Conservation (phyloP, 2,113 vertebrate species). For the Sturnus vulgaris region DNA sequence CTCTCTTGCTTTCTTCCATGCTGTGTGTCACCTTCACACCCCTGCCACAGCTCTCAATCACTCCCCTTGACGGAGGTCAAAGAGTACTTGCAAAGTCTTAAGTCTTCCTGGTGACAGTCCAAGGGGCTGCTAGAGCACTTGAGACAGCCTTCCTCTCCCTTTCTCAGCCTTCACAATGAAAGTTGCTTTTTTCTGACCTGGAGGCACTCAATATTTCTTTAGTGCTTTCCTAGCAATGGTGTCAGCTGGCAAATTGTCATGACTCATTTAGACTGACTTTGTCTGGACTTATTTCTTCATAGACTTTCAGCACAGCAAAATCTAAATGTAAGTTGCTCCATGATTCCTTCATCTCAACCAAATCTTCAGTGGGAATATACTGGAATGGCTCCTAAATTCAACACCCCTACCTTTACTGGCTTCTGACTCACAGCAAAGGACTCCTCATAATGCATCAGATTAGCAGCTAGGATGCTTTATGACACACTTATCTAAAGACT, state of each 20-base stretch:
- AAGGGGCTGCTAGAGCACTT: background rate
- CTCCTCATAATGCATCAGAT: background rate
- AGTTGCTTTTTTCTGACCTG: background rate
- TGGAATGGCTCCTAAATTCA: background rate
- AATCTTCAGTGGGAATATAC: background rate
- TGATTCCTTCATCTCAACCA: background rate
- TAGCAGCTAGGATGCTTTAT: background rate
- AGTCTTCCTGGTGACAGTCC: background rate
- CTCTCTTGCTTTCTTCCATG: background rate
- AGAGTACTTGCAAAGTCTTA: conserved; percentile 6
- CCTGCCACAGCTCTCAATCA: background rate
- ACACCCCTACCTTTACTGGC: background rate
- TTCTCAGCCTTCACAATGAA: background rate
- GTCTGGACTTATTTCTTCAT: background rate
- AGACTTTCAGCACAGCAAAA: background rate
- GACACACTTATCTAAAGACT: background rate
- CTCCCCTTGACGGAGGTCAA: background rate
- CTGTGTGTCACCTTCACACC: conserved; percentile 5
- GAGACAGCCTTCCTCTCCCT: background rate
- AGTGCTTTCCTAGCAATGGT: background rate
- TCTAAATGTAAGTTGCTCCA: background rate
- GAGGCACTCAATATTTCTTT: background rate
- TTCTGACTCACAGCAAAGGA: background rate
- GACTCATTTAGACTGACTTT: background rate
- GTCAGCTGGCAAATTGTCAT: background rate